phyloP scores from a whole-genome alignment of 1,140 invertebrate species.

The Phymorhynchus buccinoides region DNA sequence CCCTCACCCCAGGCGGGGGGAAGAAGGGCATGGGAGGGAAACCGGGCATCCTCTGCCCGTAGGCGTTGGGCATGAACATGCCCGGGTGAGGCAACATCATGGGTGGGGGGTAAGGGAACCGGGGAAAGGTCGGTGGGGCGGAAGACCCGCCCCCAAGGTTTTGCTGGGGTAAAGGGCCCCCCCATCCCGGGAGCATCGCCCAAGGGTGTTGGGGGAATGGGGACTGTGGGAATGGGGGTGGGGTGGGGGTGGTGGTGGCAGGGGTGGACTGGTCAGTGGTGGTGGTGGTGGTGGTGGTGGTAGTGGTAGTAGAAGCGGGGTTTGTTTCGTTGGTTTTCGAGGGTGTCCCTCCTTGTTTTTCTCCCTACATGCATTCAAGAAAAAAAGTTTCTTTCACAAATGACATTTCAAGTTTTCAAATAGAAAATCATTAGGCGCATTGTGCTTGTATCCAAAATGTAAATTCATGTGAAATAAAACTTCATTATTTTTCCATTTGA shows the following conservation, averaged over 20 bases:
- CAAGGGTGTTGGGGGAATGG: conserved; percentile 14
- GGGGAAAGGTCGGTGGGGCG: conserved; percentile 26
- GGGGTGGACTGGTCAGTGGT: background rate
- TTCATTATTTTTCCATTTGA: too few species aligned
- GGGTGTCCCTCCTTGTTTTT: background rate
- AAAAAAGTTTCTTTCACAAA: background rate
- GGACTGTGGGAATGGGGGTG: background rate
- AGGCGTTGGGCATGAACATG: background rate
- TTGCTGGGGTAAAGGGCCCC: background rate
- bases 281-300: background rate
- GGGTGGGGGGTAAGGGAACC: conserved; percentile 49
- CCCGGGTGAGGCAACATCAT: conserved; percentile 38
- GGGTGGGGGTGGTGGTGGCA: background rate
- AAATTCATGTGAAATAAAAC: too few species aligned
- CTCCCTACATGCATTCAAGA: conserved; percentile 7
- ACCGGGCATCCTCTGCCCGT: background rate
- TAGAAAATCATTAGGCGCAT: too few species aligned
- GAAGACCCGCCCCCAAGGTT: background rate
- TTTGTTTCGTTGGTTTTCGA: background rate
- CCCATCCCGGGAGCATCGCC: conserved; percentile 37
- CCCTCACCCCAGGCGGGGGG: conserved; percentile 4
- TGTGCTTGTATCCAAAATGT: too few species aligned
- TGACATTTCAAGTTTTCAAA: too few species aligned
- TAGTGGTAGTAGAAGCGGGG: background rate
- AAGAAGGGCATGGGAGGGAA: conserved; percentile 34